Base-by-base conservation (phyloP, 1,140 invertebrate species). In the Aphelenchoides fujianensis region DNA sequence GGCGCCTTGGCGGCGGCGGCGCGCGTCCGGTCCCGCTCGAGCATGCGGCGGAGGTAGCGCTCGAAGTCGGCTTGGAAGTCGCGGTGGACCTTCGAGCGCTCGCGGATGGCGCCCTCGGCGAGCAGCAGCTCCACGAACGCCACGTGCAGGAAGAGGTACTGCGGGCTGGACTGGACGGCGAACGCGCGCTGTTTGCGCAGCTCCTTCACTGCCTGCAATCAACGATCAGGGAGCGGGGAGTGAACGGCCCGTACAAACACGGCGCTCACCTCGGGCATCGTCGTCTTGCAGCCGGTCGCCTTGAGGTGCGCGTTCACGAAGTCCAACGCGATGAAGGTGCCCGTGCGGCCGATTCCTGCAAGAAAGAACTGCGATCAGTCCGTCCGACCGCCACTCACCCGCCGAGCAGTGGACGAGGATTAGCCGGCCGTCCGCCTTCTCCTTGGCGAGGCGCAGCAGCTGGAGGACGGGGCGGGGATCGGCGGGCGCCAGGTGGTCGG, bases 141-240 rank as follows among this genome's bases (percentile, higher is more conserved):
- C 19, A 53, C 27, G 52, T 53, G 52, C 19, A 53, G 52, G 52
- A 53, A 53, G 52, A 53, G 19, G 52, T 53, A 53, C 52, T 53
- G 52, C 19, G 52, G 52, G 27, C 19, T 27, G 19, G 52, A 23
- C 2, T 53, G 52, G 52, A 53, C 27, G 1, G 52, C 52, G 19
- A 23, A 23, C 19, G 52, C 52, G 19, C 52, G 52, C 19, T 53
- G 27, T 27, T 53, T 53, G 19, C 52, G 52, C 19, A 53, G 52
- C 19, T 53, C 19, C 2, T 53, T 53, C 52, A 53, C 19, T 23
- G 27, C 27, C 52, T 53, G 27, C n/a, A 53, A 53, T 1, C 27
- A 19, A 53, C 52, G 27, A 53, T 23, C 19, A 53, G n/a, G n/a
- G n/a, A n/a, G n/a, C n/a, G 1, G 1, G 19, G 1, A 53, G 19